phyloP scores from a whole-genome alignment of 1,140 invertebrate genomes.

The Chrysopa pallens region DNA sequence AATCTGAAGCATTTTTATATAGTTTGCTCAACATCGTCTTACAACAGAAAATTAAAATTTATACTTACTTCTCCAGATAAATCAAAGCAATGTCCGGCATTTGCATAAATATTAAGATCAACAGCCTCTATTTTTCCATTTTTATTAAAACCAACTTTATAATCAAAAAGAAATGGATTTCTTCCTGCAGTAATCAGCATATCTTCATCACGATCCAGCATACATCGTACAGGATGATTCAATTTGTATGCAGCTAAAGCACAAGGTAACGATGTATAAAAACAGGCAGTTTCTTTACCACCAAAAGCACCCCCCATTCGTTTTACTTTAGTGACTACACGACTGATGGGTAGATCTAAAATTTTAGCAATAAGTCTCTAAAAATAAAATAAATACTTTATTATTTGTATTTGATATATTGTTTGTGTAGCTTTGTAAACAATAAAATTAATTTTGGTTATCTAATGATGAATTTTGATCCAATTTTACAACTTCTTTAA shows the following conservation, averaged over 20 bases:
- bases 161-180: conserved; percentile 59
- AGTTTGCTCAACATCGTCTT: too few species aligned
- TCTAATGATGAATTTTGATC: too few species aligned
- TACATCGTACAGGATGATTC: conserved; percentile 47
- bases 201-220: conserved; percentile 68
- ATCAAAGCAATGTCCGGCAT: conserved; percentile 50
- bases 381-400: conserved; percentile 10
- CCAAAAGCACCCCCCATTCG: conserved; percentile 72
- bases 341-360: conserved; percentile 44
- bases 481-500: too few species aligned
- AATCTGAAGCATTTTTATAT: too few species aligned
- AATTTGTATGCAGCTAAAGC: conserved; percentile 38
- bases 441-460: too few species aligned
- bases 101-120: conserved; percentile 43
- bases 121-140: conserved; percentile 39
- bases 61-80: conserved; percentile 45
- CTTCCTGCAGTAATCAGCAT: conserved; percentile 58
- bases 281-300: conserved; percentile 56
- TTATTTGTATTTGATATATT: too few species aligned
- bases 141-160: conserved; percentile 51
- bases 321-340: conserved; percentile 47
- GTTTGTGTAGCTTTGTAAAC: too few species aligned
- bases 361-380: conserved; percentile 36
- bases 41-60: too few species aligned
- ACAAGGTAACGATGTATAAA: conserved; percentile 29